These are phyloP conservation scores for Myotis planiceps DNA, from an alignment of 2,797 vertebrate species.

Conservation along the genomic window DNA sequence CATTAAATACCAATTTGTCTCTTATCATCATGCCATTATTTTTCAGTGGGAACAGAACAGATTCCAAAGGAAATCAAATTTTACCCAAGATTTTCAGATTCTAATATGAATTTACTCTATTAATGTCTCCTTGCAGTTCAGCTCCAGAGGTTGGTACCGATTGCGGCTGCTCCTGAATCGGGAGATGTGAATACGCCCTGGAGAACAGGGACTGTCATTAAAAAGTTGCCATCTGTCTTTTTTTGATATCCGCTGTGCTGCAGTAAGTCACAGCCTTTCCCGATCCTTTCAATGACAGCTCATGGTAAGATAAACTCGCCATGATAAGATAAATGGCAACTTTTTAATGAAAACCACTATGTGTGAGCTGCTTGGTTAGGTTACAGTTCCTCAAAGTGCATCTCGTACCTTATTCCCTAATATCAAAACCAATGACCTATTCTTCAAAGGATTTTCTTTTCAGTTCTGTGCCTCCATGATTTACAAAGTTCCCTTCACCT, in stretches of 20 bases:
- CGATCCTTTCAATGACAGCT: conserved; percentile 80
- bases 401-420: conserved; percentile 70
- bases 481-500: conserved; percentile 48
- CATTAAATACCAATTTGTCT: not conserved
- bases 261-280: conserved; percentile 66
- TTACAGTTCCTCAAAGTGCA: conserved; percentile 74
- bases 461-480: conserved; percentile 59
- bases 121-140: conserved; percentile 35
- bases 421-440: conserved; percentile 78
- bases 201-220: conserved; percentile 70
- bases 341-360: conserved; percentile 80
- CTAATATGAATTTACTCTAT: conserved; percentile 4
- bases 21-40: not conserved
- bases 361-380: conserved; percentile 76
- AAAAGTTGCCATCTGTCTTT: conserved; percentile 76
- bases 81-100: conserved; percentile 29
- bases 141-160: conserved; percentile 38
- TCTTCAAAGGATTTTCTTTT: conserved; percentile 71
- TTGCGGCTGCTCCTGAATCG: conserved; percentile 5
- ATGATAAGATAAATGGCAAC: conserved; percentile 81
- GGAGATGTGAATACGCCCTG: not conserved
- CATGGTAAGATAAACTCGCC: conserved; percentile 80
- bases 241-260: conserved; percentile 62
- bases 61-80: conserved; percentile 25
- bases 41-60: not conserved